Conservation (phyloP, 1,140 invertebrate genomes). For the Drosophila sechellia region DNA sequence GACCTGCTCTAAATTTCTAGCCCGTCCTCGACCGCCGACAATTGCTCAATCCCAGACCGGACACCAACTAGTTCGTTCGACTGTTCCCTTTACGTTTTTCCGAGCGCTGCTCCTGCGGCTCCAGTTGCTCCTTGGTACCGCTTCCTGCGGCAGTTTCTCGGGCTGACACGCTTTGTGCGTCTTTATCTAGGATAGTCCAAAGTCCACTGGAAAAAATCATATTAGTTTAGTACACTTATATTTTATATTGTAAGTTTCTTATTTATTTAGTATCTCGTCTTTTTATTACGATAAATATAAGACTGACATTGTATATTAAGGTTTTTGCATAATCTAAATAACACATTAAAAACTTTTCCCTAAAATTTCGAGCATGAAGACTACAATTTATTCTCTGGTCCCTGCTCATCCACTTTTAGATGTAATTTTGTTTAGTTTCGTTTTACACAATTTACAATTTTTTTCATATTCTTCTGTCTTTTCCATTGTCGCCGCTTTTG, state of each 20-base stretch:
- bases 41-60: slow-evolving; percentile 77
- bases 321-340: too few relatives aligned
- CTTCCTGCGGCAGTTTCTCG: slow-evolving; percentile 65
- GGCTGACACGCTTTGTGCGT: slow-evolving; percentile 72
- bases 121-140: slow-evolving; percentile 32
- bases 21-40: slow-evolving; percentile 54
- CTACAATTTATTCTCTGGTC: not conserved
- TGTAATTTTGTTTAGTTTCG: slow-evolving; percentile 80
- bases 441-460: slow-evolving; percentile 74
- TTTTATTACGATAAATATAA: not conserved
- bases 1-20: slow-evolving; percentile 64
- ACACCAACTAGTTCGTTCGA: slow-evolving; percentile 27
- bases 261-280: not conserved
- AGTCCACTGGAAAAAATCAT: not conserved
- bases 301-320: too few relatives aligned
- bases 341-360: too few relatives aligned
- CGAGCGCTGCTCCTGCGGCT: slow-evolving; percentile 10
- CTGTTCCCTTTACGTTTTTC: slow-evolving; percentile 18
- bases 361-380: too few relatives aligned
- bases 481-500: slow-evolving; percentile 38
- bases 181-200: slow-evolving; percentile 47
- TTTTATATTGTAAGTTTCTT: not conserved
- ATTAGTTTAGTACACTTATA: too few relatives aligned
- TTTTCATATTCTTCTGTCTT: slow-evolving; percentile 26
- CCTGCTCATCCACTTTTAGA: slow-evolving; percentile 40